Conservation (phyloP, 2,797 vertebrate genomes). For the Sebastes jordani region DNA sequence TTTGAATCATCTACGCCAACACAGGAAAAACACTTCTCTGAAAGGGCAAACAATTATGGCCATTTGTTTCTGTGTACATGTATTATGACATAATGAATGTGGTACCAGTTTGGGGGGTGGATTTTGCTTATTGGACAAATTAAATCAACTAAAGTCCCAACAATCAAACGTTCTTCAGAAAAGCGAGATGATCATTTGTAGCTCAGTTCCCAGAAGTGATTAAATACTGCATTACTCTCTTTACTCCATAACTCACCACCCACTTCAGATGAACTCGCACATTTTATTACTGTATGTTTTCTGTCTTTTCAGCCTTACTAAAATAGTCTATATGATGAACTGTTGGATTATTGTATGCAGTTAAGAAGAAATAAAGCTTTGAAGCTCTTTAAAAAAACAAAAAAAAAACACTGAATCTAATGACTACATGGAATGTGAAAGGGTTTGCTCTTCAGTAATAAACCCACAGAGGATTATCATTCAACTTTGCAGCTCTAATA, state of each 20-base stretch:
- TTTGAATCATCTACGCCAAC: constrained; percentile 25
- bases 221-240: constrained; percentile 45
- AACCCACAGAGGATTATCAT: neutral
- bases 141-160: constrained; percentile 22
- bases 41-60: constrained; percentile 44
- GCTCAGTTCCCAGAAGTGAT: constrained; percentile 36
- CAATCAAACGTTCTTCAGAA: constrained; percentile 41
- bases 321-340: neutral
- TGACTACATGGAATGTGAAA: neutral
- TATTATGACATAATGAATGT: constrained; percentile 37
- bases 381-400: neutral
- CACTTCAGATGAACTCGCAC: neutral
- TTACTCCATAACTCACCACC: constrained; percentile 39
- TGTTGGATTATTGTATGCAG: neutral
- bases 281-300: neutral
- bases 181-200: constrained; percentile 21
- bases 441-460: neutral
- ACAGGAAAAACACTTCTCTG: neutral
- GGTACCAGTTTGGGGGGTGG: constrained; percentile 1
- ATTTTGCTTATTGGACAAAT: constrained; percentile 35
- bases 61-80: constrained; percentile 30
- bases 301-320: neutral
- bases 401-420: neutral
- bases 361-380: neutral
- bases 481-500: neutral